These are phyloP conservation scores for Muschampia plurimacula DNA, from an alignment of 2,888 invertebrate genomes.

Conservation along the genomic window DNA sequence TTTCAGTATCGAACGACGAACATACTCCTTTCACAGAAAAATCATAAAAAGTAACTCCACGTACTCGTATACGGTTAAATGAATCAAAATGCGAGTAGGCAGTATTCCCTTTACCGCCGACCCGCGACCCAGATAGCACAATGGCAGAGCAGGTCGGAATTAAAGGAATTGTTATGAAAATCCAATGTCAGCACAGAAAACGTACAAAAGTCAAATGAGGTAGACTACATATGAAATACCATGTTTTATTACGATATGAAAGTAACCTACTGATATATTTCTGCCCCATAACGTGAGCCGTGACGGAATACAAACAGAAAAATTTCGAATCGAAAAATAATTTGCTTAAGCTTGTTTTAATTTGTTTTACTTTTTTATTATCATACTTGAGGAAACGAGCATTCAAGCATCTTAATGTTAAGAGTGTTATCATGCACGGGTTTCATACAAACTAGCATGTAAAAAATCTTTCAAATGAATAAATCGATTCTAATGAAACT, in stretches of 20 bases:
- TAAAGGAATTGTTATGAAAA: slow-evolving; percentile 31
- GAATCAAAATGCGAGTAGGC: slow-evolving; percentile 8
- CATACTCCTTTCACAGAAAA: neutral
- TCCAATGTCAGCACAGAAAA: slow-evolving; percentile 20
- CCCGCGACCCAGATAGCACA: slow-evolving; percentile 32
- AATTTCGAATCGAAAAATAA: neutral
- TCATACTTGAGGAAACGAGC: too few relatives aligned
- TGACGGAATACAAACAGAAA: neutral
- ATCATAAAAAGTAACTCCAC: neutral
- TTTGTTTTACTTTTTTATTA: too few relatives aligned
- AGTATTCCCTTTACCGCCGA: slow-evolving; percentile 20
- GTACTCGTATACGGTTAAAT: neutral
- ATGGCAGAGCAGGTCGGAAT: slow-evolving; percentile 26
- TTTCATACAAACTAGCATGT: too few relatives aligned
- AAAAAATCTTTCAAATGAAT: too few relatives aligned
- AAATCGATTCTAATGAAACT: too few relatives aligned
- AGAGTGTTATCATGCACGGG: too few relatives aligned
- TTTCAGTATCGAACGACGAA: neutral
- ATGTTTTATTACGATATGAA: neutral
- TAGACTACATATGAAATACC: neutral
- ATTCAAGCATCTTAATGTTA: too few relatives aligned
- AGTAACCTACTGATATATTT: neutral
- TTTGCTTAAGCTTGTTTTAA: neutral
- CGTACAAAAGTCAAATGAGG: slow-evolving; percentile 11
- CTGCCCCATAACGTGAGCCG: neutral